phyloP scores from a whole-genome alignment of 1,140 invertebrate genomes.

The Drosophila kurseongensis region DNA sequence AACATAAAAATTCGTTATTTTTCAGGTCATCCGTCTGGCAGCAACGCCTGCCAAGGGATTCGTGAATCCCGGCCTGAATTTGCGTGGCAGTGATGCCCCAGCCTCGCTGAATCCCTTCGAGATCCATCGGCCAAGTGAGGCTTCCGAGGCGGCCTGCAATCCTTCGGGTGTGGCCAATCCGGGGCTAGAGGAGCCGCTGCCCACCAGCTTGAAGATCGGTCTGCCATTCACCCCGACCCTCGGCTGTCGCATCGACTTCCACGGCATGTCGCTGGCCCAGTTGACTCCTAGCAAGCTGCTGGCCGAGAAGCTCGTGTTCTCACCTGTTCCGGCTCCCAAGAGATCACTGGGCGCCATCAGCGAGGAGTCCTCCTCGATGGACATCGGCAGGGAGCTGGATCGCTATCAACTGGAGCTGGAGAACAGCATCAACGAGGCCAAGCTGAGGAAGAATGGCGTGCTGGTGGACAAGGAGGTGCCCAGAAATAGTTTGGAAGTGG shows the following conservation, averaged over 20 bases:
- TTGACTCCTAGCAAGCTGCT: constrained; percentile 78
- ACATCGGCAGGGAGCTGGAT: constrained; percentile 83
- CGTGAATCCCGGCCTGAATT: constrained; percentile 75
- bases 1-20: background rate
- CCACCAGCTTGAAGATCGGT: constrained; percentile 66
- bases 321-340: constrained; percentile 61
- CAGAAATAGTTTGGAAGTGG: constrained; percentile 58
- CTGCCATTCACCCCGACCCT: constrained; percentile 79
- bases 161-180: constrained; percentile 65
- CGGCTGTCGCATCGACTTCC: constrained; percentile 81
- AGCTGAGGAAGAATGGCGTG: constrained; percentile 64
- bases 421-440: constrained; percentile 84
- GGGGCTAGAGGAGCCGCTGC: constrained; percentile 33
- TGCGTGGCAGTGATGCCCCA: constrained; percentile 64
- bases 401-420: constrained; percentile 83
- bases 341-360: constrained; percentile 70
- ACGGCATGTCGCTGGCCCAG: constrained; percentile 66
- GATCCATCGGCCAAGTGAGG: constrained; percentile 64
- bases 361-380: constrained; percentile 77
- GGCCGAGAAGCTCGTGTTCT: constrained; percentile 79
- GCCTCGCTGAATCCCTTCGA: constrained; percentile 78
- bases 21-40: constrained; percentile 63
- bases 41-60: constrained; percentile 67
- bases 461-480: background rate
- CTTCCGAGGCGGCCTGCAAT: constrained; percentile 41